A percentile compares a stretch with the other conserved stretches of the same genome.
Evolutionary conservation across 1,140 invertebrate genomes (phyloP).

Genomic region (Melanaphis sacchari): DNA sequence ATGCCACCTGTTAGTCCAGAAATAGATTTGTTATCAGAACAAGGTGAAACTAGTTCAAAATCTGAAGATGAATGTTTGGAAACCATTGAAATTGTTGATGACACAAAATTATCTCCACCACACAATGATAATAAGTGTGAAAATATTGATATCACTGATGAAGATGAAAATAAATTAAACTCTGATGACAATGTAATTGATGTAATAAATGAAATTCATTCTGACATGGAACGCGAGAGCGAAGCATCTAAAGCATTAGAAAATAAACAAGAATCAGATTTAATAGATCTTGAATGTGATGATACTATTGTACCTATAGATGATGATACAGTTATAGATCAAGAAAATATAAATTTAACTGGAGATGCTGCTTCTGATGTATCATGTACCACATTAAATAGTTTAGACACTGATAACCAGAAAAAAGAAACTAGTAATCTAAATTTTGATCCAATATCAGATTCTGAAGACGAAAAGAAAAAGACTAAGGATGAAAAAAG

Average conservation of each 20-base stretch:
- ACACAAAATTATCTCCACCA: constrained; percentile 63
- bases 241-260: constrained; percentile 61
- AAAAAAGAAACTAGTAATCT: neutral
- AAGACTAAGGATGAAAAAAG: neutral
- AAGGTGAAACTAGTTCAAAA: constrained; percentile 25
- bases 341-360: constrained; percentile 34
- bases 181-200: constrained; percentile 60
- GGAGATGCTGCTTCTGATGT: constrained; percentile 38
- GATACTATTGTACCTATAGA: neutral
- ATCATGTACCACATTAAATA: constrained; percentile 41
- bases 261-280: neutral
- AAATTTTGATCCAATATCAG: constrained; percentile 50
- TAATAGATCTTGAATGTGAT: neutral
- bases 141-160: constrained; percentile 63
- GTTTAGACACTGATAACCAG: neutral
- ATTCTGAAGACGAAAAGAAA: constrained; percentile 56
- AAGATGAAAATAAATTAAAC: constrained; percentile 64
- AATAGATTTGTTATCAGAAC: constrained; percentile 39
- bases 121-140: constrained; percentile 64
- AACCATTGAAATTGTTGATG: constrained; percentile 62
- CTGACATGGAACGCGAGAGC: constrained; percentile 43
- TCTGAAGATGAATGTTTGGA: constrained; percentile 66
- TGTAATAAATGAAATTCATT: constrained; percentile 26
- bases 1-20: constrained; percentile 64
- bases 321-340: neutral